Evolutionary conservation across 2,888 invertebrate genomes (phyloP).

Genomic region (Lycia hirtaria): DNA sequence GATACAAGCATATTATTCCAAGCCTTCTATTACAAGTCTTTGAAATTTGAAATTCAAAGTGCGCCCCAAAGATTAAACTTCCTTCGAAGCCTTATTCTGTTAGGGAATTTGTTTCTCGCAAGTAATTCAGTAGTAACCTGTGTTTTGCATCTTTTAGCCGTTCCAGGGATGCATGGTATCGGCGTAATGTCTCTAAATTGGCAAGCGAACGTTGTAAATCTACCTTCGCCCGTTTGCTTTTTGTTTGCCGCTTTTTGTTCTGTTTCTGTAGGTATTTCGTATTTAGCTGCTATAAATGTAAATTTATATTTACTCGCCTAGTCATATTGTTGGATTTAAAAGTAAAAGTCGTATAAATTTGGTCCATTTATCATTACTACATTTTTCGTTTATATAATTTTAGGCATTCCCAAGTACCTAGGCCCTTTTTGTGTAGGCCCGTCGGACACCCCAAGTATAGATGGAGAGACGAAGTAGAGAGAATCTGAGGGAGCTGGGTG

Average conservation of each 20-base stretch:
- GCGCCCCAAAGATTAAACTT: slow-evolving; percentile 42
- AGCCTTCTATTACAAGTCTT: slow-evolving; percentile 43
- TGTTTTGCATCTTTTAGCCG: slow-evolving; percentile 43
- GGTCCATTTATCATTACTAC: too few species aligned
- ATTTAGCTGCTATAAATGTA: background rate
- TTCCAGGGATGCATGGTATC: slow-evolving; percentile 33
- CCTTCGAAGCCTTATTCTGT: slow-evolving; percentile 33
- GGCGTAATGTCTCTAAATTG: slow-evolving; percentile 35
- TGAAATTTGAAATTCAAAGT: slow-evolving; percentile 44
- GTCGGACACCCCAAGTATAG: too few species aligned
- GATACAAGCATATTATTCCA: slow-evolving; percentile 16
- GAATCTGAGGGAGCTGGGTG: too few species aligned
- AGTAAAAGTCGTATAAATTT: too few species aligned
- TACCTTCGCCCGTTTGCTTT: slow-evolving; percentile 14
- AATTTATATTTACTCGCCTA: background rate
- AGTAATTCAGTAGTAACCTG: slow-evolving; percentile 38
- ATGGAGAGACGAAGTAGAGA: too few species aligned
- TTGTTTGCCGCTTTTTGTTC: slow-evolving; percentile 15
- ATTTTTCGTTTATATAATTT: too few species aligned
- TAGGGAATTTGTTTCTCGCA: slow-evolving; percentile 35
- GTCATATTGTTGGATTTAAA: too few species aligned
- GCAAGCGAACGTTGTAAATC: slow-evolving; percentile 24
- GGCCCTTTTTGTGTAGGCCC: too few species aligned
- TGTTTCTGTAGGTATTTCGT: slow-evolving; percentile 8
- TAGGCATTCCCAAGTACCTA: too few species aligned